A percentile compares a stretch with the other conserved stretches of the same genome.
Conservation (phyloP, 2,888 invertebrate species). For the Lithophane ornitopus region DNA sequence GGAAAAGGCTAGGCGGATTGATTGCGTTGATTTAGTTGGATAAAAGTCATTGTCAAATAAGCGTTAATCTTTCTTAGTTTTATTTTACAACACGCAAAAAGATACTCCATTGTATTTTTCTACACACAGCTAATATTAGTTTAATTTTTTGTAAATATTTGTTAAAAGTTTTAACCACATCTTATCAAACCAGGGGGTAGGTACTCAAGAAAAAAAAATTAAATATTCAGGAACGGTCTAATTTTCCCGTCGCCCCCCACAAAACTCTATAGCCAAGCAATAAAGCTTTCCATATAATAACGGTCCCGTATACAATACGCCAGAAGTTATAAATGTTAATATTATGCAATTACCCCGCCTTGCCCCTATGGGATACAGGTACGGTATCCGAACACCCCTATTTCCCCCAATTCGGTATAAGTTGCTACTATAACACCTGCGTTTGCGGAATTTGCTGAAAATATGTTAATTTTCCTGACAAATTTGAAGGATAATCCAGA, state of each 20-base stretch:
- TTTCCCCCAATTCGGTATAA: slow-evolving; percentile 65
- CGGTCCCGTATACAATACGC: slow-evolving; percentile 65
- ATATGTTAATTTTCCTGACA: slow-evolving; percentile 67
- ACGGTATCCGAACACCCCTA: slow-evolving; percentile 54
- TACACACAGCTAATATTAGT: slow-evolving; percentile 1
- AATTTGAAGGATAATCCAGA: slow-evolving; percentile 60
- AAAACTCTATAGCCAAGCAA: slow-evolving; percentile 57
- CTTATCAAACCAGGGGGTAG: background rate
- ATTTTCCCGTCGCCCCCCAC: slow-evolving; percentile 49
- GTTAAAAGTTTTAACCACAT: slow-evolving; percentile 15
- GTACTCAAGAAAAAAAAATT: slow-evolving; percentile 30
- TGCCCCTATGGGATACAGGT: slow-evolving; percentile 66
- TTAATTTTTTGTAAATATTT: background rate
- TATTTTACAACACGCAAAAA: background rate
- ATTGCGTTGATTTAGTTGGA: background rate
- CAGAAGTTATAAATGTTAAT: slow-evolving; percentile 72
- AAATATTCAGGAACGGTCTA: slow-evolving; percentile 36
- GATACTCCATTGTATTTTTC: background rate
- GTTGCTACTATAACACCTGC: slow-evolving; percentile 66
- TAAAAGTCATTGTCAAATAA: background rate
- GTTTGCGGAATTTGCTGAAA: slow-evolving; percentile 60
- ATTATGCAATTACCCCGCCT: slow-evolving; percentile 72
- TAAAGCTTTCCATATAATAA: slow-evolving; percentile 64
- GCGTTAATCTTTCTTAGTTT: too few species aligned
- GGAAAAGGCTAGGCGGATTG: too few species aligned